Conservation (phyloP, 35 echinoderm and acorn worm genomes). For the Ptychodera flava region DNA sequence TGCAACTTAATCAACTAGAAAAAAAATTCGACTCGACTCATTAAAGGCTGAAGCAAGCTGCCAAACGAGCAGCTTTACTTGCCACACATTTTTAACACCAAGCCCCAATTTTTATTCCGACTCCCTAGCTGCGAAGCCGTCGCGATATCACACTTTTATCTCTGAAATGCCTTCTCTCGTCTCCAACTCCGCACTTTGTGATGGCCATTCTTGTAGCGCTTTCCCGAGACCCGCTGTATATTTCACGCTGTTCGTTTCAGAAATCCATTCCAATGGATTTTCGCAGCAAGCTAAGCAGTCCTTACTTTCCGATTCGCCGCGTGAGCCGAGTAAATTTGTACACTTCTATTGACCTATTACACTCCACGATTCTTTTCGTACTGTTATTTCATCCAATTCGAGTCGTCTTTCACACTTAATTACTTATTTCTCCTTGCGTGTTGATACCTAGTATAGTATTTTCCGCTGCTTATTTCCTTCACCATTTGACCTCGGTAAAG, state of each 20-base stretch:
- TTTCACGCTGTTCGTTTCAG: too few species aligned
- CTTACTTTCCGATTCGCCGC: not conserved
- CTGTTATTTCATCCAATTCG: not conserved
- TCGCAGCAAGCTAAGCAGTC: not conserved
- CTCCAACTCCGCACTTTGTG: too few species aligned
- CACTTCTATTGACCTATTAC: not conserved
- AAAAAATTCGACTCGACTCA: not conserved
- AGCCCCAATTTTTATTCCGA: not conserved
- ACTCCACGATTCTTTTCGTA: not conserved
- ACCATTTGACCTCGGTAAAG: not conserved
- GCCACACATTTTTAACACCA: not conserved
- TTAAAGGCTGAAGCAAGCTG: not conserved
- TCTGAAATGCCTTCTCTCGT: too few species aligned
- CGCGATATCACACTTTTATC: too few species aligned
- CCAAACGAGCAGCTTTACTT: not conserved
- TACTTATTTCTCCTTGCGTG: not conserved
- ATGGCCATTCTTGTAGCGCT: too few species aligned
- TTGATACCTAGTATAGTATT: not conserved
- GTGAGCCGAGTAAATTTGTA: not conserved
- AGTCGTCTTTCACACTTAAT: not conserved
- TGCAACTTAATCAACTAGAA: not conserved
- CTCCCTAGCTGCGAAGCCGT: not conserved
- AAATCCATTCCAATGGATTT: too few species aligned
- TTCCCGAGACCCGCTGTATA: too few species aligned
- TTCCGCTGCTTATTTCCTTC: not conserved